Base-by-base conservation (phyloP, 64 coral and sea anemone species). In the Porites lutea region DNA sequence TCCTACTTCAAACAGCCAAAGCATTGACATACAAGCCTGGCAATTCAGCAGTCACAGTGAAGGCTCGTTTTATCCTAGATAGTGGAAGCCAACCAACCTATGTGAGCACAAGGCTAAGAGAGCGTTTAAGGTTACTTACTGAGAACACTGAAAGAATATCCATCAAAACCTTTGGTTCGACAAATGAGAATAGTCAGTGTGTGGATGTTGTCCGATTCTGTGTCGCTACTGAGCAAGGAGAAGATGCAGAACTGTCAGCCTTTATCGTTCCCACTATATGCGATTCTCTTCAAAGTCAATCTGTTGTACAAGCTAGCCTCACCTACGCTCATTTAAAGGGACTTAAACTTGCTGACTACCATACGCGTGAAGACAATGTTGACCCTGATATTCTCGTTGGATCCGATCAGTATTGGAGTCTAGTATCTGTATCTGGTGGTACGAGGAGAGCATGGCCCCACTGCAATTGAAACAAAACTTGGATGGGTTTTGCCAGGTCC, bases 121-220 rank as follows among this genome's bases (percentile, higher is more conserved):
- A 87, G 8, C 6, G 37, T 23, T 15, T 87, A 69, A 59, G n/a
- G 11, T 84, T 93, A 49, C 66, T 68, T 53, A 23, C 55, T 59
- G 80, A 72, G 9, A 87, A 62, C 46, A 93, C 19, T 3, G 79
- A 96, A 52, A 73, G 69, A 19, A 47, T 87, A 4, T 27, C 79
- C 19, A 85, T 92, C 11, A 90, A 92, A 15, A 93, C 90, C 69
- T 90, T 90, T 96, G 95, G 95, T 20, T 78, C 49, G 79, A 63
- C 49, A 2, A 64, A 53, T 58, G 68, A 57, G 19, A 21, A 92
- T 11, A n/a, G 27, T 37, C 27, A 37, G 27, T 37, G 27, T 37
- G 27, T 37, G 27, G 27, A 37, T 37, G 27, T 37, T 37, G 27
- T 37, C 27, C 27, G 27, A 37, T 37, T 86, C 37, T 72, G 16